Evolutionary conservation across 2,888 invertebrate species (phyloP).

Genomic region (Rapana venosa): DNA sequence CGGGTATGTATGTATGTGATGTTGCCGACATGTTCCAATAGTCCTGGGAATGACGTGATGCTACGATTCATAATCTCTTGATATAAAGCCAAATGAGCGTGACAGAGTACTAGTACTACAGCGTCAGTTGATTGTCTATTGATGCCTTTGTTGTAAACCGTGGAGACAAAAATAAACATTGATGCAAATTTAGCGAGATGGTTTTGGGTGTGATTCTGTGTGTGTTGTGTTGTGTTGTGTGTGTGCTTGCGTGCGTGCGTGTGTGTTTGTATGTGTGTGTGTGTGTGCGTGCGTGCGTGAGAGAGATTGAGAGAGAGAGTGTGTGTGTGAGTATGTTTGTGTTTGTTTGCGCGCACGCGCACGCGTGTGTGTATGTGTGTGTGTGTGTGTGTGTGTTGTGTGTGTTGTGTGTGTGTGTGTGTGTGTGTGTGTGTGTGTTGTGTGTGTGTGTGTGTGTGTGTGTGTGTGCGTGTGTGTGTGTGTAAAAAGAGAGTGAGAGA

Average conservation of each 20-base stretch:
- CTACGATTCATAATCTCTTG: background rate
- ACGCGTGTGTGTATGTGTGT: background rate
- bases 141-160: background rate
- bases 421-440: too few relatives aligned
- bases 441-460: background rate
- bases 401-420: background rate
- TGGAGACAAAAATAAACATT: background rate
- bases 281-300: background rate
- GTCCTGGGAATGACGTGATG: background rate
- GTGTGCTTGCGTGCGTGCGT: background rate
- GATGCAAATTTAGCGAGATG: background rate
- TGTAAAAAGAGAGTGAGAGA: too few relatives aligned
- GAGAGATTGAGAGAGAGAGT: too few relatives aligned
- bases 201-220: background rate
- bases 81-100: conserved; percentile 4
- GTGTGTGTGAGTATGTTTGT: too few relatives aligned
- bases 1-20: background rate
- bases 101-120: background rate
- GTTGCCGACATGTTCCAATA: background rate
- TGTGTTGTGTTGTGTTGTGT: background rate
- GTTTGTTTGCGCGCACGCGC: too few relatives aligned
- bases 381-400: background rate
- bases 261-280: conserved; percentile 5
- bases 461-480: too few relatives aligned
- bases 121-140: background rate